Percentiles rank a stretch among this genome's conserved stretches.
phyloP scores from a whole-genome alignment of 1,140 invertebrate species.

The Tetramorium parvispinum region DNA sequence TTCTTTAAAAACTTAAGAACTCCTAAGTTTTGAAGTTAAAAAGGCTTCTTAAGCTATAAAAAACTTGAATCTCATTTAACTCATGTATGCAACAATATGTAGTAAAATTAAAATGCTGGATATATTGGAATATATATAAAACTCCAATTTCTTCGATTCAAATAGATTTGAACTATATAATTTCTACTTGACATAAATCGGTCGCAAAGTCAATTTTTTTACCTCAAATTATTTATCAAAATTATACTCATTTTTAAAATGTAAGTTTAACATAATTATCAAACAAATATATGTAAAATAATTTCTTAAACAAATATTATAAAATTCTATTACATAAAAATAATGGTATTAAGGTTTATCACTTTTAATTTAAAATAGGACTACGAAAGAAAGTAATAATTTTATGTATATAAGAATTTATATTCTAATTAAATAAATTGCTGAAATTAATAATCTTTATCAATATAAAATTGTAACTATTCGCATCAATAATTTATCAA shows the following conservation, averaged over 20 bases:
- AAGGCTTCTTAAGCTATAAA: too few species aligned
- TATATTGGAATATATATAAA: neutral
- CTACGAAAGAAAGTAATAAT: neutral
- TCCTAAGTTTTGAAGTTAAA: neutral
- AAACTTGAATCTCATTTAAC: neutral
- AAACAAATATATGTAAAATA: neutral
- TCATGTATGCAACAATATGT: neutral
- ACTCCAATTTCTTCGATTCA: neutral
- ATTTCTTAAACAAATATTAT: neutral
- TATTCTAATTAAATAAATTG: conserved; percentile 15
- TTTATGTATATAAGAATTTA: neutral
- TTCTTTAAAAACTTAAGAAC: neutral
- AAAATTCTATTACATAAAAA: neutral
- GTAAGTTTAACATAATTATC: neutral
- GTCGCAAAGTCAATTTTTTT: neutral
- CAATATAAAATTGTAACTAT: neutral
- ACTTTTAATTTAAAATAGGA: neutral
- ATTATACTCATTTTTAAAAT: neutral
- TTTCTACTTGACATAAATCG: neutral
- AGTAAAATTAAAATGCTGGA: neutral
- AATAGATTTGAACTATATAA: neutral
- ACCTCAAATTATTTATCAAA: neutral
- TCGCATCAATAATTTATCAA: neutral
- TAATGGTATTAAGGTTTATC: neutral
- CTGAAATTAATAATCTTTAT: neutral